Percentiles rank a stretch among this genome's conserved stretches.
These are phyloP conservation scores for Thinocorus orbignyianus DNA, from an alignment of 2,113 vertebrate species.

Conservation along the genomic window DNA sequence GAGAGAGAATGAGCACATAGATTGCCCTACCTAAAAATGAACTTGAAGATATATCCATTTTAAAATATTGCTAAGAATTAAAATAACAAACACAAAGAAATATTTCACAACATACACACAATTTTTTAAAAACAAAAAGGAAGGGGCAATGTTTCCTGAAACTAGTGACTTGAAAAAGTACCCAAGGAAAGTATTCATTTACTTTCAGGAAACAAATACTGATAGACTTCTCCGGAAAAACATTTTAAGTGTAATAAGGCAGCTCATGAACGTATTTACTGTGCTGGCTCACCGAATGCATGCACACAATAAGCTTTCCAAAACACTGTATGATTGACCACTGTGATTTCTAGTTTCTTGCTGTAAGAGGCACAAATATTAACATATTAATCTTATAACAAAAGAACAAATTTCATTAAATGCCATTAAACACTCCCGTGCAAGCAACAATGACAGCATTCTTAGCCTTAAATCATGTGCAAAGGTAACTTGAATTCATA, in stretches of 20 bases:
- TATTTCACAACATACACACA: not conserved
- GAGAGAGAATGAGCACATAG: not conserved
- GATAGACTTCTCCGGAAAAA: not conserved
- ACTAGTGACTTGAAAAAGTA: not conserved
- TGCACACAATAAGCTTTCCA: not conserved
- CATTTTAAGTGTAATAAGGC: not conserved
- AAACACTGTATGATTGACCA: not conserved
- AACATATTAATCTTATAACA: not conserved
- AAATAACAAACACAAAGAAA: not conserved
- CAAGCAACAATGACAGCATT: conserved; percentile 12
- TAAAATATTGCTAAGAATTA: not conserved
- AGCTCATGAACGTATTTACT: not conserved
- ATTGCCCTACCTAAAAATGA: not conserved
- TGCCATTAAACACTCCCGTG: not conserved
- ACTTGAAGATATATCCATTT: not conserved
- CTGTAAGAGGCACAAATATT: conserved; percentile 14
- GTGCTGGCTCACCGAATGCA: not conserved
- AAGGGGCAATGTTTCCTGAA: not conserved
- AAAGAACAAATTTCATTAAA: not conserved
- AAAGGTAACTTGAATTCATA: conserved; percentile 68
- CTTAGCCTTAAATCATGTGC: conserved; percentile 41
- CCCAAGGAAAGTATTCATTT: not conserved
- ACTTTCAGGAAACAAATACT: not conserved
- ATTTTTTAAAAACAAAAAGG: not conserved
- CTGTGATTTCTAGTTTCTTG: not conserved